Conservation (phyloP, 1,140 invertebrate species). For the Cardiocondyla obscurior region DNA sequence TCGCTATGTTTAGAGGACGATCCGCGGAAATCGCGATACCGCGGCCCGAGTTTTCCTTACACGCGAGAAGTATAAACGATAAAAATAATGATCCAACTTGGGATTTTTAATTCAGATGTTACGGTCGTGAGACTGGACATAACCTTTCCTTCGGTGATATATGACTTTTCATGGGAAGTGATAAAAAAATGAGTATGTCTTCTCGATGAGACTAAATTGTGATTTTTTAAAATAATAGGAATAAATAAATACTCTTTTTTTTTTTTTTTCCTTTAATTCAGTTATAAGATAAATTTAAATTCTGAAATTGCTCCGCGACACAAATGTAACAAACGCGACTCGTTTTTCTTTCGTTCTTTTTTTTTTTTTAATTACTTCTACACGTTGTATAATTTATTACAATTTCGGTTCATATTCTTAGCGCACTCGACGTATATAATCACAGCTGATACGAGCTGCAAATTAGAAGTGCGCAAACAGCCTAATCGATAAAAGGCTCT, state of each 20-base stretch:
- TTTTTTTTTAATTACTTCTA: not conserved
- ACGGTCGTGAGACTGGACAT: constrained; percentile 3
- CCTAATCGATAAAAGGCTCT: constrained; percentile 12
- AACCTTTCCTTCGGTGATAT: not conserved
- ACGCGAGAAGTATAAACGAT: not conserved
- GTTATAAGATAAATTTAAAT: not conserved
- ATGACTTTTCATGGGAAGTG: not conserved
- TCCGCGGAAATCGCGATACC: constrained; percentile 29
- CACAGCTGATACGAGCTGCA: not conserved
- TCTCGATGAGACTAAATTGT: too few relatives aligned
- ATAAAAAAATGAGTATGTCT: too few relatives aligned
- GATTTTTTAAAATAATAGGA: not conserved
- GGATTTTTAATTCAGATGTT: constrained; percentile 61
- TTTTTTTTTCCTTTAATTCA: not conserved
- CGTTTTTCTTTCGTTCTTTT: too few relatives aligned
- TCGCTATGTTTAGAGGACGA: constrained; percentile 55
- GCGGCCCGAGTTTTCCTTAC: constrained; percentile 10
- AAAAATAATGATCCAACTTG: constrained; percentile 46
- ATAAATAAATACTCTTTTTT: too few relatives aligned
- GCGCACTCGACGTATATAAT: not conserved
- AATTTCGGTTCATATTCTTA: not conserved
- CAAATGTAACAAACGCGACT: not conserved
- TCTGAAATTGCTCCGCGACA: not conserved
- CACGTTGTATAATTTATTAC: not conserved
- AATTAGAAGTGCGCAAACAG: constrained; percentile 6